Conservation (phyloP, 2,113 vertebrate genomes). For the Zapornia atra region DNA sequence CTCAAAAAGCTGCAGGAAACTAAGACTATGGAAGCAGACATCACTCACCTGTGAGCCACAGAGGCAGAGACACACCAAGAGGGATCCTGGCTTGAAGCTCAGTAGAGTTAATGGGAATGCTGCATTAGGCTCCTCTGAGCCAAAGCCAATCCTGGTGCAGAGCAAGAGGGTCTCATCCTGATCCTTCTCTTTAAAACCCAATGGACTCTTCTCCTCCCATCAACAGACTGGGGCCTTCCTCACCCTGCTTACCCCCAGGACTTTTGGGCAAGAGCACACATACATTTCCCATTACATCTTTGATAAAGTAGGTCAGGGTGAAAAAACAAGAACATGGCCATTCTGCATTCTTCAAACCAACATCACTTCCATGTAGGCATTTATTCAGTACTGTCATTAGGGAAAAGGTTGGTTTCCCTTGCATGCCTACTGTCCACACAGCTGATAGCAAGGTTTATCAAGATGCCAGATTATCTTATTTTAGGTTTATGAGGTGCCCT, state of each 20-base stretch:
- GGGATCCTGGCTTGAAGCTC: background rate
- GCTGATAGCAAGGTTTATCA: background rate
- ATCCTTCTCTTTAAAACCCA: background rate
- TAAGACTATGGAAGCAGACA: background rate
- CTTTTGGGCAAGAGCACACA: background rate
- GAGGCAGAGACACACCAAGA: background rate
- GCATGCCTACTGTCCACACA: background rate
- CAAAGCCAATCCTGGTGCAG: background rate
- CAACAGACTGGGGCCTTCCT: background rate
- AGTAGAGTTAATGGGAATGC: background rate
- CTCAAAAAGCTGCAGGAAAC: background rate
- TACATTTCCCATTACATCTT: background rate
- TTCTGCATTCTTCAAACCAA: background rate
- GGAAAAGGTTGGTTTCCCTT: background rate
- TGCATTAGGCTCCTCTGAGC: background rate
- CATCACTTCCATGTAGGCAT: background rate
- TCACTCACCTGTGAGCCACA: background rate
- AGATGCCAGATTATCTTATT: background rate
- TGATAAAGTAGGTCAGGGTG: background rate
- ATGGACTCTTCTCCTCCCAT: background rate
- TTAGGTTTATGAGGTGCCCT: background rate
- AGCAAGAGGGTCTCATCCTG: background rate
- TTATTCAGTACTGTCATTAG: background rate
- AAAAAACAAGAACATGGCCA: background rate
- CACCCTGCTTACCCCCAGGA: background rate